Conservation (phyloP, 2,888 invertebrate genomes). For the Ectemnius cavifrons region DNA sequence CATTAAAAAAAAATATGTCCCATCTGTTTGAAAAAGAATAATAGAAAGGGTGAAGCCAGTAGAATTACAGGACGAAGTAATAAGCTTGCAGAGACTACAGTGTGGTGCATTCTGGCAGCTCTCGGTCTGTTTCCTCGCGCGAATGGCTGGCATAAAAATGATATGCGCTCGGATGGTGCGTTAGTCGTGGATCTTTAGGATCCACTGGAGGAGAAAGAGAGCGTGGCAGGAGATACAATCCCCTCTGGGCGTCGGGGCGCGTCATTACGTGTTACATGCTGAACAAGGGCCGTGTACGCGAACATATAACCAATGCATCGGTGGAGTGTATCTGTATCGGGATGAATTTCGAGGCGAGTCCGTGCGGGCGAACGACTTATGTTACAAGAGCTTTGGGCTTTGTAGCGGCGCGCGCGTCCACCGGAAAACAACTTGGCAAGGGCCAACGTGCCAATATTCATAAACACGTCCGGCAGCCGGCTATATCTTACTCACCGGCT, state of each 20-base stretch:
- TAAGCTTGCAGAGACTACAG: too few species aligned
- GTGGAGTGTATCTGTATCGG: slow-evolving; percentile 19
- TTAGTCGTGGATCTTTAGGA: too few species aligned
- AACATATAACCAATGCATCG: not conserved
- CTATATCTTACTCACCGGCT: slow-evolving; percentile 56
- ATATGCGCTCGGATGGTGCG: not conserved
- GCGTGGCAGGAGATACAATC: slow-evolving; percentile 19
- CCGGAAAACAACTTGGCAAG: slow-evolving; percentile 44
- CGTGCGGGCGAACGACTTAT: slow-evolving; percentile 42
- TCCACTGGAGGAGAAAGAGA: slow-evolving; percentile 2
- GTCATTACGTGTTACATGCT: slow-evolving; percentile 19
- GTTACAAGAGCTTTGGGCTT: slow-evolving; percentile 38
- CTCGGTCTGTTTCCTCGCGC: slow-evolving; percentile 4
- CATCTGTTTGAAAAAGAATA: too few species aligned
- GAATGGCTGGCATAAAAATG: slow-evolving; percentile 8
- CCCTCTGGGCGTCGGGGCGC: slow-evolving; percentile 19
- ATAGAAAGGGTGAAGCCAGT: too few species aligned
- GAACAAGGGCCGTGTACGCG: slow-evolving; percentile 12
- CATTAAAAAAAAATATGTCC: too few species aligned
- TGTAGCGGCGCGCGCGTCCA: slow-evolving; percentile 23
- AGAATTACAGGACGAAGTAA: too few species aligned
- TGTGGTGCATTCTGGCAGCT: not conserved
- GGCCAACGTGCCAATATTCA: slow-evolving; percentile 68
- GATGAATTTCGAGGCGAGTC: slow-evolving; percentile 26
- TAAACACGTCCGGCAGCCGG: slow-evolving; percentile 63